Evolutionary conservation across 1,140 invertebrate genomes (phyloP).

Genomic region (Coenobita brevimanus): DNA sequence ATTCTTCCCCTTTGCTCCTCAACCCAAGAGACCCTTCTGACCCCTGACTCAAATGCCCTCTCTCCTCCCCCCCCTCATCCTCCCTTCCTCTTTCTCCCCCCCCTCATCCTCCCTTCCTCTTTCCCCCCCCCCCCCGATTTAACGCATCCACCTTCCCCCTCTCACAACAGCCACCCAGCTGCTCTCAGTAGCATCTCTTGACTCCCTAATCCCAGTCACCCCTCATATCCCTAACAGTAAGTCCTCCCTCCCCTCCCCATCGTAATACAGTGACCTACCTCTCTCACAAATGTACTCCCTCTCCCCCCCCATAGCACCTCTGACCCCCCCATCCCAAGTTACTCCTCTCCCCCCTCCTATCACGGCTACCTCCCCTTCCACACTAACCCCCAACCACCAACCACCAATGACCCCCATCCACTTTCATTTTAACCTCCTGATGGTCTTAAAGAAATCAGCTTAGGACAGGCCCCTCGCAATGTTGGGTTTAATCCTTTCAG

Average conservation of each 20-base stretch:
- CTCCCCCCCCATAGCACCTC: not conserved
- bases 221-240: not conserved
- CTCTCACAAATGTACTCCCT: not conserved
- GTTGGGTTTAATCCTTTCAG: too few species aligned
- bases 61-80: not conserved
- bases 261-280: not conserved
- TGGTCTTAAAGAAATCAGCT: too few species aligned
- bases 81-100: not conserved
- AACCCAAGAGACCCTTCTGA: too few species aligned
- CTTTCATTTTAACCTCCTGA: too few species aligned
- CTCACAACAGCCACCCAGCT: not conserved
- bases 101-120: not conserved
- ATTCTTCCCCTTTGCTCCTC: not conserved
- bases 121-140: not conserved
- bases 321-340: too few species aligned
- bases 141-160: not conserved
- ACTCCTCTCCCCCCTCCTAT: too few species aligned
- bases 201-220: conserved; percentile 9
- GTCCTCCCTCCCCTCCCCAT: not conserved
- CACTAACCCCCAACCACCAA: too few species aligned
- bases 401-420: too few species aligned
- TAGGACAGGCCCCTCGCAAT: too few species aligned
- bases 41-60: not conserved
- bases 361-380: too few species aligned
- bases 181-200: not conserved